Evolutionary conservation across 2,797 vertebrate species (phyloP).

Genomic region (Buceros bicornis): DNA sequence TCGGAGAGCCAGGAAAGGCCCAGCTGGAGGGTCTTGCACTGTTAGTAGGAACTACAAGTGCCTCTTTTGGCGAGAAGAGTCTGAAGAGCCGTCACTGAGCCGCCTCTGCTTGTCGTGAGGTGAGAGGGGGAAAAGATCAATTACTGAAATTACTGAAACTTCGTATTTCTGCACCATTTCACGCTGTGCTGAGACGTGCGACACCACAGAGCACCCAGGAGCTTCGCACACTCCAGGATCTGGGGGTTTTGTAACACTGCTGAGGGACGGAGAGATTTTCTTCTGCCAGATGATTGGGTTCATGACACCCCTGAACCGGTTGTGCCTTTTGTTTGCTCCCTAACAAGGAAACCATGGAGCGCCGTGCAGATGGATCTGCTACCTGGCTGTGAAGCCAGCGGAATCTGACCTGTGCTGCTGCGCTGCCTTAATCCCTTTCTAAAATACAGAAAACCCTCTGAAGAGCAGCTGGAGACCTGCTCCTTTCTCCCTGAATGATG

Average conservation of each 20-base stretch:
- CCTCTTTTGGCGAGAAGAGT: not conserved
- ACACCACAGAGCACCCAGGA: not conserved
- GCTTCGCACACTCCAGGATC: not conserved
- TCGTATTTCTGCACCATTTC: not conserved
- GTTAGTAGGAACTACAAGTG: not conserved
- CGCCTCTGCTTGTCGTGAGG: not conserved
- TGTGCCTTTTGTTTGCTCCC: not conserved
- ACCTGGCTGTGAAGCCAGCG: not conserved
- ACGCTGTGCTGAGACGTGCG: not conserved
- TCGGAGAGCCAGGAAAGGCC: not conserved
- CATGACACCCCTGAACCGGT: not conserved
- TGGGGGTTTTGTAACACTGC: not conserved
- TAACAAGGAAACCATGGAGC: constrained; percentile 5
- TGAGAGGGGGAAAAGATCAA: not conserved
- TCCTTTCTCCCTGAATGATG: not conserved
- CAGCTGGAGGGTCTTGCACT: not conserved
- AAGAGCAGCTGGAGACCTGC: not conserved
- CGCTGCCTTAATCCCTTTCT: not conserved
- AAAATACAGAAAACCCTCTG: not conserved
- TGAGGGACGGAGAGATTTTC: not conserved
- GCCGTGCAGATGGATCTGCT: not conserved
- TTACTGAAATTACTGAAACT: too few relatives aligned
- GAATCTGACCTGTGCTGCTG: not conserved
- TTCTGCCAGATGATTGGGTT: not conserved
- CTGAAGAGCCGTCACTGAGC: not conserved